Percentiles rank a stretch among this genome's conserved stretches.
Evolutionary conservation across 2,888 invertebrate genomes (phyloP).

Genomic region (Nemotelus pantherinus): DNA sequence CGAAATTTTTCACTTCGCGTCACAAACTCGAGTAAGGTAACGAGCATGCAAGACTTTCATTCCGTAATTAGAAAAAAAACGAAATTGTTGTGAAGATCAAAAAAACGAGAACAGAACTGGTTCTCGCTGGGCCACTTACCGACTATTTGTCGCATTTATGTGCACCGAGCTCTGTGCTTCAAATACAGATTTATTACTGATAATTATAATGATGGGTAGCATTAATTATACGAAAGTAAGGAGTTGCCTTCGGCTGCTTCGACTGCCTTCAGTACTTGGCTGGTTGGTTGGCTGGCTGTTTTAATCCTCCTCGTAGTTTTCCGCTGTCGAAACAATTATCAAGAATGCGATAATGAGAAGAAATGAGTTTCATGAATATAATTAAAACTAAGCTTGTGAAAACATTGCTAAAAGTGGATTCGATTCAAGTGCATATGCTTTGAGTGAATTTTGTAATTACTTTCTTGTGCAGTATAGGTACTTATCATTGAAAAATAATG

Average conservation of each 20-base stretch:
- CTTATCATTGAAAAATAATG: no score
- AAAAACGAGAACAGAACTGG: slow-evolving; percentile 2
- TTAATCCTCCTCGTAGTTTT: no score
- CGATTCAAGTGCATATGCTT: no score
- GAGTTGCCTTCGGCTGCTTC: not conserved
- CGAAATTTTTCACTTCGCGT: slow-evolving; percentile 13
- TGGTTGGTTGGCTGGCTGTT: no score
- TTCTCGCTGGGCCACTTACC: not conserved
- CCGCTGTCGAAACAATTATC: no score
- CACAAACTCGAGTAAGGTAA: not conserved
- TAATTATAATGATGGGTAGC: slow-evolving; percentile 1
- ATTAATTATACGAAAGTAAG: slow-evolving; percentile 15
- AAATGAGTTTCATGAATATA: not conserved
- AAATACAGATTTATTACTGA: slow-evolving; percentile 22
- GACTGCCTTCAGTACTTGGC: not conserved
- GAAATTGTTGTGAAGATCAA: slow-evolving; percentile 2
- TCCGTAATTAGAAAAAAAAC: slow-evolving; percentile 22
- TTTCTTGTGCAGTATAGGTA: no score
- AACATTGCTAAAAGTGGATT: no score
- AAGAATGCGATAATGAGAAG: not conserved
- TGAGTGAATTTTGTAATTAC: no score
- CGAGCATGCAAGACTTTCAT: not conserved
- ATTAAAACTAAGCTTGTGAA: no score
- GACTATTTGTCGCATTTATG: slow-evolving; percentile 21
- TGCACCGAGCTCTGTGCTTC: slow-evolving; percentile 8